phyloP scores from a whole-genome alignment of 2,888 invertebrate species.

The Tromatobia lineatoria region DNA sequence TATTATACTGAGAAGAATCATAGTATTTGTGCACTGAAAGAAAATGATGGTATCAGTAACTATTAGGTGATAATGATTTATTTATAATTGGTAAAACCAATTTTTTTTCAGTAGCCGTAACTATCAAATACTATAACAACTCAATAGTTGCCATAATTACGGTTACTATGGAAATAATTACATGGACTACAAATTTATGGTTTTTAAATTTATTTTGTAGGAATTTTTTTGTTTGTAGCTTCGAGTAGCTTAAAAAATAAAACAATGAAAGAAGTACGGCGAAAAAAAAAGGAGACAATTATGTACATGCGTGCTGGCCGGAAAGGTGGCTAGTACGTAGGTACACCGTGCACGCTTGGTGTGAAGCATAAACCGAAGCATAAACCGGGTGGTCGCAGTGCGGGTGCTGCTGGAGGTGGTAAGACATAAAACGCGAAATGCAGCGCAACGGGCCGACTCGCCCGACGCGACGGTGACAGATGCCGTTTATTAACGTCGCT shows the following conservation, averaged over 20 bases:
- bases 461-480: slow-evolving; percentile 81
- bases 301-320: slow-evolving; percentile 74
- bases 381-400: slow-evolving; percentile 79
- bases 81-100: too few relatives aligned
- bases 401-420: slow-evolving; percentile 70
- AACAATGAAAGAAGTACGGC: slow-evolving; percentile 60
- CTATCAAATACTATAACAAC: too few relatives aligned
- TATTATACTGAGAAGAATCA: background rate
- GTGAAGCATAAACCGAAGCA: slow-evolving; percentile 84
- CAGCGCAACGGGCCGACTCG: slow-evolving; percentile 75
- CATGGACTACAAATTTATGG: too few relatives aligned
- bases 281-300: slow-evolving; percentile 70
- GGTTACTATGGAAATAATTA: too few relatives aligned
- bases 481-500: slow-evolving; percentile 83
- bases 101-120: too few relatives aligned
- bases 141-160: too few relatives aligned
- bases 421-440: slow-evolving; percentile 84
- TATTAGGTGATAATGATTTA: too few relatives aligned
- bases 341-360: slow-evolving; percentile 79
- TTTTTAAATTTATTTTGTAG: too few relatives aligned
- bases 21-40: too few relatives aligned
- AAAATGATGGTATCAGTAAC: too few relatives aligned
- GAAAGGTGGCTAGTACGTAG: slow-evolving; percentile 49
- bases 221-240: too few relatives aligned
- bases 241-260: slow-evolving; percentile 32